These are phyloP conservation scores for Archilochus colubris DNA, from an alignment of 2,113 vertebrate genomes.

Conservation along the genomic window DNA sequence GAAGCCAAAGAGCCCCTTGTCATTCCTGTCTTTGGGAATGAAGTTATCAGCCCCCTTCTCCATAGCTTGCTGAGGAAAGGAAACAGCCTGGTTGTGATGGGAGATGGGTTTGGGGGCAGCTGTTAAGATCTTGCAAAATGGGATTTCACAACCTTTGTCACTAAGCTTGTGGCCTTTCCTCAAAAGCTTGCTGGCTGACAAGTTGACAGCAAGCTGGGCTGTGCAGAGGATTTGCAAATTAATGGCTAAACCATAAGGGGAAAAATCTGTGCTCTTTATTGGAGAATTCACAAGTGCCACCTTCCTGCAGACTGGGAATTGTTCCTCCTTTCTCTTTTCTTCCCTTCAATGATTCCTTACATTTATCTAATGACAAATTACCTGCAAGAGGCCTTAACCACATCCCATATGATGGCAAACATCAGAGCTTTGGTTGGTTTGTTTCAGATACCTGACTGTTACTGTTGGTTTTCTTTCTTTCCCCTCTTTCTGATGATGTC, in stretches of 20 bases:
- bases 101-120: neutral
- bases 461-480: neutral
- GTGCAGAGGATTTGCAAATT: neutral
- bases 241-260: constrained; percentile 18
- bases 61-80: neutral
- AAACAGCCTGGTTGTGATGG: neutral
- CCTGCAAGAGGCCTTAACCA: neutral
- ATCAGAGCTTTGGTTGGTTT: neutral
- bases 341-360: neutral
- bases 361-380: neutral
- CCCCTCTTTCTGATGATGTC: neutral
- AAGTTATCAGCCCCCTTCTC: neutral
- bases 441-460: neutral
- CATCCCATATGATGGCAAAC: neutral
- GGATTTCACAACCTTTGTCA: constrained; percentile 9
- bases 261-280: constrained; percentile 38
- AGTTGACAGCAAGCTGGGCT: neutral
- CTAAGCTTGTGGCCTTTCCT: constrained; percentile 20
- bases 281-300: constrained; percentile 20
- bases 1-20: neutral
- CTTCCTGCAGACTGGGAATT: neutral
- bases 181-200: constrained; percentile 35
- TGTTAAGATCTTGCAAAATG: neutral
- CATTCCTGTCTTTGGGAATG: neutral
- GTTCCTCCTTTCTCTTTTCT: constrained; percentile 41